phyloP scores from a whole-genome alignment of 2,113 vertebrate species.

The Smithornis capensis region DNA sequence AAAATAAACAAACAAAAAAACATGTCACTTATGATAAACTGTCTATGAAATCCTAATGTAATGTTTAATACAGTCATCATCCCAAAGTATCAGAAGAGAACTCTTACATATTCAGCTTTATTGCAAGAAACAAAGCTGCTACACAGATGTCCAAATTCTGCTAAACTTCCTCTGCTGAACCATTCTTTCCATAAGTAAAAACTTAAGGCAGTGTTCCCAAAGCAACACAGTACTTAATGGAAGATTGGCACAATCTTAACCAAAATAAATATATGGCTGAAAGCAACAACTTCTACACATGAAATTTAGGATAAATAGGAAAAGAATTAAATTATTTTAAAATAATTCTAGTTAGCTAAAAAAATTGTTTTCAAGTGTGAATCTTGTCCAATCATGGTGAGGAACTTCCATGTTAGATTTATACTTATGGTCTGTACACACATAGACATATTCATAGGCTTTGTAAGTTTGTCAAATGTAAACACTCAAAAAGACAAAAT shows the following conservation, averaged over 20 bases:
- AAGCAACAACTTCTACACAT: neutral
- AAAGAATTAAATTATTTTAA: neutral
- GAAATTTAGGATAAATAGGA: neutral
- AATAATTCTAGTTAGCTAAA: neutral
- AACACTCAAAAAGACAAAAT: neutral
- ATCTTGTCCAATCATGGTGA: neutral
- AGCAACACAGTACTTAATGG: neutral
- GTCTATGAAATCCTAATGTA: neutral
- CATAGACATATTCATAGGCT: neutral
- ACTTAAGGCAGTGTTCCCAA: neutral
- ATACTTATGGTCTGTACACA: neutral
- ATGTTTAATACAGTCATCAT: neutral
- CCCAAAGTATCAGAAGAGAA: neutral
- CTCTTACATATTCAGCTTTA: neutral
- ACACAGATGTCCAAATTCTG: neutral
- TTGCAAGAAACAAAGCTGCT: neutral
- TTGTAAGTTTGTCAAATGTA: neutral
- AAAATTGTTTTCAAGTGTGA: neutral
- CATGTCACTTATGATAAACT: neutral
- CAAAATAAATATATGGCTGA: neutral
- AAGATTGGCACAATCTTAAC: neutral
- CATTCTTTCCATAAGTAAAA: neutral
- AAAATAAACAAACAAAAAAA: neutral
- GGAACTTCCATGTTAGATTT: neutral
- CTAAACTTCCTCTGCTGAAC: neutral